A percentile compares a stretch with the other conserved stretches of the same genome.
phyloP scores from a whole-genome alignment of 2,888 invertebrate genomes.

The Halocaridina rubra region DNA sequence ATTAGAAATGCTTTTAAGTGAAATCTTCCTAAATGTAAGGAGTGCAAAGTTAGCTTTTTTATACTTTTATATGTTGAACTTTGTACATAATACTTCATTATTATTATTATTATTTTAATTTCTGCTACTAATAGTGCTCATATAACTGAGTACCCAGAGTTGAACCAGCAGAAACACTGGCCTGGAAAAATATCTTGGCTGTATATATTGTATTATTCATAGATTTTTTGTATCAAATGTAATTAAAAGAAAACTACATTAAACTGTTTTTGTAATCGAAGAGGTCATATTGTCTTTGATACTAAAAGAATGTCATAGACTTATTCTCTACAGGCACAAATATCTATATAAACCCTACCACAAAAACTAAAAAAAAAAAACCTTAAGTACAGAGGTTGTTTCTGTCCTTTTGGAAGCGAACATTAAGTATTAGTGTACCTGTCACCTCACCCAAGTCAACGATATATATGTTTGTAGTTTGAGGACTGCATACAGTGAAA shows the following conservation, averaged over 20 bases:
- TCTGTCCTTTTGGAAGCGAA: no score
- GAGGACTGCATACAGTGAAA: no score
- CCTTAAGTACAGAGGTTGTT: no score
- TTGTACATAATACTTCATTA: slow-evolving; percentile 55
- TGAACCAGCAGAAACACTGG: slow-evolving; percentile 57
- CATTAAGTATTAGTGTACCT: no score
- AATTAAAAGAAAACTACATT: slow-evolving; percentile 47
- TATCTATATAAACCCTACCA: no score
- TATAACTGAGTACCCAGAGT: slow-evolving; percentile 28
- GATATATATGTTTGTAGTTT: no score
- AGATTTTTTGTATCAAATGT: slow-evolving; percentile 58
- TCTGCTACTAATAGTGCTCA: slow-evolving; percentile 49
- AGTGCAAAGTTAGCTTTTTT: slow-evolving; percentile 59
- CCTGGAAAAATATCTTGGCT: slow-evolving; percentile 53
- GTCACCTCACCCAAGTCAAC: no score
- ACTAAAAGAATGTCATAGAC: no score
- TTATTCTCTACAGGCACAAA: no score
- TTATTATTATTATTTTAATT: slow-evolving; percentile 57
- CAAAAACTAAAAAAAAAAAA: no score
- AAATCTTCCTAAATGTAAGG: slow-evolving; percentile 53
- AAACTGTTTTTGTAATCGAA: no score
- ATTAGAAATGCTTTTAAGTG: slow-evolving; percentile 51
- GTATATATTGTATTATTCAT: slow-evolving; percentile 60
- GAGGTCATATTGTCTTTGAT: no score
- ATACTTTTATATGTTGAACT: slow-evolving; percentile 59